phyloP scores from a whole-genome alignment of 2,888 invertebrate genomes.

The Mythimna lalbum region DNA sequence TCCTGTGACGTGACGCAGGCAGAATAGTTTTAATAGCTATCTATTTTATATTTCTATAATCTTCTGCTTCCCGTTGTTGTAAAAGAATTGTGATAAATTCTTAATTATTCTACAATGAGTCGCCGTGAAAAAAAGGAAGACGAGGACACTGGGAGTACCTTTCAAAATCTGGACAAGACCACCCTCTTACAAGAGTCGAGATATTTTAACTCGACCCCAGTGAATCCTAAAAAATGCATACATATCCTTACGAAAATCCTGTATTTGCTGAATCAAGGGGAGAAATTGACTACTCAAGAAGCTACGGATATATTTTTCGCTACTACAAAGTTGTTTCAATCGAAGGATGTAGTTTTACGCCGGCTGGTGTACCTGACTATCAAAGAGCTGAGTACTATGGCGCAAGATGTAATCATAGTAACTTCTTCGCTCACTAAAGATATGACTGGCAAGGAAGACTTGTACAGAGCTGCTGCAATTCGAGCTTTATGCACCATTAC shows the following conservation, averaged over 20 bases:
- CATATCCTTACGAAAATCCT: slow-evolving; percentile 98
- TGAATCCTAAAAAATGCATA: slow-evolving; percentile 98
- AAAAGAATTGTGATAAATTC: slow-evolving; percentile 6
- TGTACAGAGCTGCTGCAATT: slow-evolving; percentile 97
- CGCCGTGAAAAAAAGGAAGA: slow-evolving; percentile 67
- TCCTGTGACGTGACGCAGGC: background rate
- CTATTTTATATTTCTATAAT: no score
- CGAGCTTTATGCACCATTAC: slow-evolving; percentile 98
- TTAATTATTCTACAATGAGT: slow-evolving; percentile 54
- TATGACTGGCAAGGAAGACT: slow-evolving; percentile 98
- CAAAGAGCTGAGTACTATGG: slow-evolving; percentile 97
- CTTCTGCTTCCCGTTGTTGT: background rate
- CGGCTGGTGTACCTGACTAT: slow-evolving; percentile 98
- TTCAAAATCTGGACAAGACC: slow-evolving; percentile 97
- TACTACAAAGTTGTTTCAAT: slow-evolving; percentile 99
- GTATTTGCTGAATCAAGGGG: slow-evolving; percentile 98
- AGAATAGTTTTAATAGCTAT: background rate
- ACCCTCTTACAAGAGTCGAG: slow-evolving; percentile 98
- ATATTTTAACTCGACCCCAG: slow-evolving; percentile 98
- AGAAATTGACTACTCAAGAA: slow-evolving; percentile 96
- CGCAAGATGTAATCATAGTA: slow-evolving; percentile 99
- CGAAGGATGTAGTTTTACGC: slow-evolving; percentile 97
- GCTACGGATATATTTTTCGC: slow-evolving; percentile 99
- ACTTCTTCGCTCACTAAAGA: slow-evolving; percentile 98
- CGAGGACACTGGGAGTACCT: slow-evolving; percentile 96